Evolutionary conservation across 2,797 vertebrate species (phyloP).

Genomic region (Glyptemys insculpta): DNA sequence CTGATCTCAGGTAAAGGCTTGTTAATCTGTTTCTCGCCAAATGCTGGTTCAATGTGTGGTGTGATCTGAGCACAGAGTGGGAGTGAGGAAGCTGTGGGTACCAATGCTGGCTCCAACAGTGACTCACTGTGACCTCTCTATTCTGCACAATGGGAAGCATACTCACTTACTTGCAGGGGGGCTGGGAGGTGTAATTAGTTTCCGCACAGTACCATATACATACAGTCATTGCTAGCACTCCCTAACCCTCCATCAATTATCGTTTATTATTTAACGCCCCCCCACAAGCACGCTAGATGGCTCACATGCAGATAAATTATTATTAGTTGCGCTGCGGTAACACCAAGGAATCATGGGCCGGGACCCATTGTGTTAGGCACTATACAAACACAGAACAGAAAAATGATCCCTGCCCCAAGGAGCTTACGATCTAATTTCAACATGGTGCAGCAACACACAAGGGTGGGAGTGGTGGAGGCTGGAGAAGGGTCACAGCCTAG

Average conservation of each 20-base stretch:
- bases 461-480: neutral
- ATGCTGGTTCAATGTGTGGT: neutral
- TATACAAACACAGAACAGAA: neutral
- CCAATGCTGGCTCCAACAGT: neutral
- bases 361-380: neutral
- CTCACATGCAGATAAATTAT: neutral
- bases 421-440: neutral
- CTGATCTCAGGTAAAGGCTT: conserved; percentile 85
- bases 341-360: neutral
- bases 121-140: neutral
- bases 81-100: neutral
- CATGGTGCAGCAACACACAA: neutral
- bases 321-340: neutral
- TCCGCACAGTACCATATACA: neutral
- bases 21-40: neutral
- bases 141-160: neutral
- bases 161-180: neutral
- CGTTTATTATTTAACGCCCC: neutral
- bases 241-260: neutral
- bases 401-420: neutral
- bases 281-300: neutral
- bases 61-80: neutral
- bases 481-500: neutral
- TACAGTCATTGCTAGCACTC: neutral
- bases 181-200: neutral